A percentile compares a stretch with the other conserved stretches of the same genome.
phyloP scores from a whole-genome alignment of 2,888 invertebrate genomes.

The Drosophila paramelanica region DNA sequence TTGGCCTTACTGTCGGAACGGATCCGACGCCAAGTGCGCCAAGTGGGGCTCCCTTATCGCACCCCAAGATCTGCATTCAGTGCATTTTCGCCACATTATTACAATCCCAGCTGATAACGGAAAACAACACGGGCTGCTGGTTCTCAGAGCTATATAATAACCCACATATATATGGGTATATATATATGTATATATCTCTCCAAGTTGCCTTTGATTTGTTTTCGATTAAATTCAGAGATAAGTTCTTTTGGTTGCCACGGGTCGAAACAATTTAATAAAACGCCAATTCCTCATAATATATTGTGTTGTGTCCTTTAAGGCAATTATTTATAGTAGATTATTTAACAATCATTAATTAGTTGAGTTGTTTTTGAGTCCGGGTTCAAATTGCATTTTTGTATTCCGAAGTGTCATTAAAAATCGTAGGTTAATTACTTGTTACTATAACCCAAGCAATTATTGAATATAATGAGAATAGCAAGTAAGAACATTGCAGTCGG shows the following conservation, averaged over 20 bases:
- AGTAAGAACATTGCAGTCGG: too few relatives aligned
- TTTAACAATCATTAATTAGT: too few relatives aligned
- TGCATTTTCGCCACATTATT: conserved; percentile 56
- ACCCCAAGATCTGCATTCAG: conserved; percentile 63
- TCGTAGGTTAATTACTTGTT: too few relatives aligned
- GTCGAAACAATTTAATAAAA: not conserved
- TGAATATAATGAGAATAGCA: too few relatives aligned
- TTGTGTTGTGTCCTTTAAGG: too few relatives aligned
- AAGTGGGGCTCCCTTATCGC: conserved; percentile 53
- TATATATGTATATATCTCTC: not conserved
- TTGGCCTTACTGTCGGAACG: conserved; percentile 49
- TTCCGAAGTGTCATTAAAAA: too few relatives aligned
- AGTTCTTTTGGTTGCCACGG: not conserved
- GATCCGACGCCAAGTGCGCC: conserved; percentile 26
- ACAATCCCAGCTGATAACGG: conserved; percentile 59
- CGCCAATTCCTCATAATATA: not conserved
- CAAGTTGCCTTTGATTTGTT: conserved; percentile 8
- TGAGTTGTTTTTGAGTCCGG: too few relatives aligned
- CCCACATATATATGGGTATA: not conserved
- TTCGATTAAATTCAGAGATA: not conserved
- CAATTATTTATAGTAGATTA: too few relatives aligned
- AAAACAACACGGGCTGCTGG: conserved; percentile 2
- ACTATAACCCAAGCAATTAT: too few relatives aligned
- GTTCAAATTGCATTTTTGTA: too few relatives aligned
- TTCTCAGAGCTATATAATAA: conserved; percentile 8